A percentile compares a stretch with the other conserved stretches of the same genome.
Conservation (phyloP, 30 jellyfish, hydroid and myxozoan genomes). For the Aurelia coerulea region DNA sequence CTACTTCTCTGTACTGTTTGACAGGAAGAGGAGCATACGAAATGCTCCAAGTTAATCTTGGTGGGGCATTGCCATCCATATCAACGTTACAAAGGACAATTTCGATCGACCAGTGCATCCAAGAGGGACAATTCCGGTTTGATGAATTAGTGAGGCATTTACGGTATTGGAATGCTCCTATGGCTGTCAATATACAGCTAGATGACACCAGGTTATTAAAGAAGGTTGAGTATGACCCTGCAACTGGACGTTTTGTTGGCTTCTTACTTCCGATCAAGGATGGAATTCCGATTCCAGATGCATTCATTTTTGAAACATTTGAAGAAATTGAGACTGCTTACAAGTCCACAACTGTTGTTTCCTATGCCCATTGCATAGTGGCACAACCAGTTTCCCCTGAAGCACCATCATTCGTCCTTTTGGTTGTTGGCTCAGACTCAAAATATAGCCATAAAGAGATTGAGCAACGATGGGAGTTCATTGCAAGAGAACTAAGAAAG, state of each 20-base stretch:
- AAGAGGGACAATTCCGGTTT: conserved; percentile 51
- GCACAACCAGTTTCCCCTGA: background rate
- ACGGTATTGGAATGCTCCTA: background rate
- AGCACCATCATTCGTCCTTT: background rate
- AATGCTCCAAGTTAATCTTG: conserved; percentile 48
- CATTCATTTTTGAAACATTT: background rate
- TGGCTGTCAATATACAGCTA: background rate
- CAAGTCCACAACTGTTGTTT: background rate
- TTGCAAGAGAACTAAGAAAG: background rate
- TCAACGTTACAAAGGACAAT: conserved; percentile 26
- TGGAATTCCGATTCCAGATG: background rate
- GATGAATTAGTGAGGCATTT: conserved; percentile 33
- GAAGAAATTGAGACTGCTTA: background rate
- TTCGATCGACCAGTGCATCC: conserved; percentile 3
- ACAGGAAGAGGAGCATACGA: conserved; percentile 45
- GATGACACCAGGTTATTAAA: background rate
- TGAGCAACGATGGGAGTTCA: background rate
- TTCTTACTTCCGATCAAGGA: background rate
- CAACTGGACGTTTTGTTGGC: background rate
- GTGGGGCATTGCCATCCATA: conserved; percentile 40
- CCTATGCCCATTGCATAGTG: background rate
- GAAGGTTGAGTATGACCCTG: background rate
- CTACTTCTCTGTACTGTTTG: conserved; percentile 41
- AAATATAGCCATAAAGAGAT: background rate
- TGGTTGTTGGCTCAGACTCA: background rate